These are phyloP conservation scores for Lymantria monacha DNA, from an alignment of 2,888 invertebrate species.

Conservation along the genomic window DNA sequence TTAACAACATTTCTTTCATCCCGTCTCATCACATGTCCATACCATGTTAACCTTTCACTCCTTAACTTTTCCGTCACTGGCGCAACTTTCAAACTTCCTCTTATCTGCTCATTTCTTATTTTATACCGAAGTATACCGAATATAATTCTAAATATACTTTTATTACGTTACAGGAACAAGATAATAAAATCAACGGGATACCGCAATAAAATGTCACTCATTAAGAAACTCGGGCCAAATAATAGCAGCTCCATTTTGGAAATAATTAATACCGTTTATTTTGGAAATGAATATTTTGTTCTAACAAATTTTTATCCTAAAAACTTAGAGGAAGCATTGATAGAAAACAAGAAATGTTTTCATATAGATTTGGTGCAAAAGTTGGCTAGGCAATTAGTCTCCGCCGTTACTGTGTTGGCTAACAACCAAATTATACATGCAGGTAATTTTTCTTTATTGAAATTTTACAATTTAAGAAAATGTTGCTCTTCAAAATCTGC, in stretches of 20 bases:
- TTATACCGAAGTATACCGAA: no score
- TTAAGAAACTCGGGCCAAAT: slow-evolving; percentile 40
- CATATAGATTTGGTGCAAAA: slow-evolving; percentile 46
- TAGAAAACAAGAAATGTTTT: slow-evolving; percentile 31
- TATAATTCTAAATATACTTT: not conserved
- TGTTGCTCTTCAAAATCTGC: no score
- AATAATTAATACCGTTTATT: slow-evolving; percentile 36
- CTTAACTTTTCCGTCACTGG: no score
- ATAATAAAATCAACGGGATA: not conserved
- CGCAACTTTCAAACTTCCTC: no score
- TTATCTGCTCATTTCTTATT: no score
- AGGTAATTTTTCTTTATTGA: slow-evolving; percentile 35
- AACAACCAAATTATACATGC: slow-evolving; percentile 52
- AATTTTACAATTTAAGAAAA: no score
- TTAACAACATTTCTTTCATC: no score
- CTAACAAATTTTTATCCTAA: slow-evolving; percentile 56
- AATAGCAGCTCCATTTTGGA: slow-evolving; percentile 35
- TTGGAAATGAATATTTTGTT: slow-evolving; percentile 40
- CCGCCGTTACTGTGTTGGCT: slow-evolving; percentile 49
- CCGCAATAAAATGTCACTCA: slow-evolving; percentile 31
- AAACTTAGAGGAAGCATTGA: slow-evolving; percentile 43
- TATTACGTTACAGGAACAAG: slow-evolving; percentile 3
- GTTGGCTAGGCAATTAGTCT: slow-evolving; percentile 50
- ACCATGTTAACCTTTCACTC: no score
- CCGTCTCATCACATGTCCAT: no score